These are phyloP conservation scores for Brassicogethes aeneus DNA, from an alignment of 2,888 invertebrate genomes.

Conservation along the genomic window DNA sequence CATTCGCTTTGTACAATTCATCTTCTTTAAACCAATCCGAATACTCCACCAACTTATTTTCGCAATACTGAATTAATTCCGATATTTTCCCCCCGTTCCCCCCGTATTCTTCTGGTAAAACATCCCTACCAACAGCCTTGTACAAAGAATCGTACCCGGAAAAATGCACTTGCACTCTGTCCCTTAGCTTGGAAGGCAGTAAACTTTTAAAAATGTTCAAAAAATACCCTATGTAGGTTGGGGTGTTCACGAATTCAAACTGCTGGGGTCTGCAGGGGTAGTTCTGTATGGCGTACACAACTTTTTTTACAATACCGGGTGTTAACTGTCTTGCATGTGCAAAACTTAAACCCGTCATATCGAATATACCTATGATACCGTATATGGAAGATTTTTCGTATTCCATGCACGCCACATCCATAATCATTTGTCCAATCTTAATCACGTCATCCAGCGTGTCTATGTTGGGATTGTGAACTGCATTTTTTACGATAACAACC, in stretches of 20 bases:
- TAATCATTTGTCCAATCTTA: too few species aligned
- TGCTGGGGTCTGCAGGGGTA: conserved; percentile 60
- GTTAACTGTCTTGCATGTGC: conserved; percentile 52
- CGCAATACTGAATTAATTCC: conserved; percentile 43
- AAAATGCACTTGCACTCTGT: conserved; percentile 48
- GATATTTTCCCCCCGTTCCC: conserved; percentile 41
- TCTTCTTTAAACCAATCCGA: conserved; percentile 44
- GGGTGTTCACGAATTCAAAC: conserved; percentile 61
- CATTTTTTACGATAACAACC: conserved; percentile 51
- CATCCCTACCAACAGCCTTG: conserved; percentile 41
- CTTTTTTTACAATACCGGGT: conserved; percentile 48
- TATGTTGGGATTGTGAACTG: conserved; percentile 49
- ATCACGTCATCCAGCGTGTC: conserved; percentile 52
- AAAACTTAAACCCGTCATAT: conserved; percentile 48
- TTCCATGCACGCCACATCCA: conserved; percentile 49
- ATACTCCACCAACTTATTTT: conserved; percentile 34
- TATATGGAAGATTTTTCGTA: conserved; percentile 40
- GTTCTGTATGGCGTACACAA: conserved; percentile 58
- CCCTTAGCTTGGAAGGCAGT: conserved; percentile 51
- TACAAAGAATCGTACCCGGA: conserved; percentile 39
- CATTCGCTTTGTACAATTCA: conserved; percentile 39
- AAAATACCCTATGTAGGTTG: conserved; percentile 54
- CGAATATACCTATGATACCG: conserved; percentile 54
- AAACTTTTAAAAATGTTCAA: conserved; percentile 56
- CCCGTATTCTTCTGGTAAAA: conserved; percentile 51